Conservation (phyloP, 1,140 invertebrate species). For the Cecropterus lyciades region DNA sequence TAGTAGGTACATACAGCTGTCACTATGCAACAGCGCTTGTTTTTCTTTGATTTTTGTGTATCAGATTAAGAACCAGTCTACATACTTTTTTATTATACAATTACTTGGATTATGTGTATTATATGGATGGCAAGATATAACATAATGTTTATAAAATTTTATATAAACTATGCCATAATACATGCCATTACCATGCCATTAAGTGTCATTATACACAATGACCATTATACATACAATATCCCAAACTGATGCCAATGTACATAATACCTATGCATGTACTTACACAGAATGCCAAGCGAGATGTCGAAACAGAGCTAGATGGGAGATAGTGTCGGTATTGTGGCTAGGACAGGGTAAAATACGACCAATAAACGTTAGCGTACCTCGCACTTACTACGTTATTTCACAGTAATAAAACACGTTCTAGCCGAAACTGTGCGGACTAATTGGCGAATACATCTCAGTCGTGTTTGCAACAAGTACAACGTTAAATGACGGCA, state of each 20-base stretch:
- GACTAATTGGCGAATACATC: conserved; percentile 30
- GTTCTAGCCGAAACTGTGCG: conserved; percentile 27
- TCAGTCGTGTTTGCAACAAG: conserved; percentile 16
- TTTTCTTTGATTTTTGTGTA: too few relatives aligned
- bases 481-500: background rate
- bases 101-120: too few relatives aligned
- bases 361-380: conserved; percentile 34
- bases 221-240: conserved; percentile 15
- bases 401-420: conserved; percentile 34
- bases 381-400: conserved; percentile 33
- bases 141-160: too few relatives aligned
- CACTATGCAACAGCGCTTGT: too few relatives aligned
- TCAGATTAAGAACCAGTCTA: too few relatives aligned
- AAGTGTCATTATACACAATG: too few relatives aligned
- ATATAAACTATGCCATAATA: too few relatives aligned
- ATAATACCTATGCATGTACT: conserved; percentile 1
- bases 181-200: too few relatives aligned
- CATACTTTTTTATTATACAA: too few relatives aligned
- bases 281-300: conserved; percentile 10
- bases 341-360: conserved; percentile 25
- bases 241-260: conserved; percentile 6
- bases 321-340: conserved; percentile 20
- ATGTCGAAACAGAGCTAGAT: conserved; percentile 25
- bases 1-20: too few relatives aligned
- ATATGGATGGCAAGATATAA: too few relatives aligned